Evolutionary conservation across 37 sponge, comb jelly and placozoan genomes (phyloP), one percentile per base, ranked within the genome.

Genomic region (Beroe forskalii): DNA sequence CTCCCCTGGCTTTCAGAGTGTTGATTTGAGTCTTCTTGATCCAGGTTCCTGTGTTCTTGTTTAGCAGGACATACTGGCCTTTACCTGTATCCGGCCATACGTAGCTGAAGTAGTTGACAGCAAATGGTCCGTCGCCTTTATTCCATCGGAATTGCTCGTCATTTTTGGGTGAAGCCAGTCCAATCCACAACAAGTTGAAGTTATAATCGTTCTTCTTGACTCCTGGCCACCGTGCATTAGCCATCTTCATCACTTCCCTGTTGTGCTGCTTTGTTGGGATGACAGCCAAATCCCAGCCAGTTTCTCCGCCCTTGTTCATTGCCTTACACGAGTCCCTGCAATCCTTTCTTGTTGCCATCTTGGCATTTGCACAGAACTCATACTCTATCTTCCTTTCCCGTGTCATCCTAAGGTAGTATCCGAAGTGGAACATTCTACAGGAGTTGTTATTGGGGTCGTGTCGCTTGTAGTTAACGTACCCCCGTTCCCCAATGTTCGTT

Each of bases 111-210:
- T 72, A 72, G 66, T 63, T 63, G 23, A 63, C n/a, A 30, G 20
- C 66, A n/a, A n/a, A n/a, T n/a, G n/a, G n/a, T 30, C 8, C 20
- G 75, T 38, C 31, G 9, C 39, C 75, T 6, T 72, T 8, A 4
- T 12, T 32, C 75, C 75, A 72, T 20, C 30, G 31, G 40, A 36
- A 72, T 24, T 23, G 20, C 23, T 19, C n/a, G 2, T 3, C 6
- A 24, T 23, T 6, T 63, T 63, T 30, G 2, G 66, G 66, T 4
- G 20, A 24, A 8, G 4, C n/a, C 23, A 63, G 9, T 38, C 75
- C 75, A 22, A 72, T 72, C 75, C 75, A 72, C 39, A 72, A 30
- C 19, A 72, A 30, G 75, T 72, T 72, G 40, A 72, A 72, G 6
- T 72, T 72, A 23, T 80, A 43, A 30, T 72, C 75, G 39, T 72